A percentile compares a stretch with the other conserved stretches of the same genome.
These are phyloP conservation scores for Euglossa dilemma DNA, from an alignment of 1,140 invertebrate species.

Conservation along the genomic window DNA sequence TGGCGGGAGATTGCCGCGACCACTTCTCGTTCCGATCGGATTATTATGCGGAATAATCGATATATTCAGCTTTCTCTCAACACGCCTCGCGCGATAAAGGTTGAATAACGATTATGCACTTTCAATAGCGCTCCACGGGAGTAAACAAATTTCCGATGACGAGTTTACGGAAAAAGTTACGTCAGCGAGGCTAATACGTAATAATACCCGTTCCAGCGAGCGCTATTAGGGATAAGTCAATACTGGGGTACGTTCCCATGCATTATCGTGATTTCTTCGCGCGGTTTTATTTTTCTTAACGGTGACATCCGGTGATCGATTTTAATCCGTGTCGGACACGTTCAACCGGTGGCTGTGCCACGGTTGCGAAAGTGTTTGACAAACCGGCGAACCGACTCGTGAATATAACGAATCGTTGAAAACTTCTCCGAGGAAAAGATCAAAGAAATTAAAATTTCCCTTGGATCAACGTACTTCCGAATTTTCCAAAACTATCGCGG, in stretches of 20 bases:
- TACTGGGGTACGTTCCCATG: background rate
- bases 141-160: background rate
- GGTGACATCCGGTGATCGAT: background rate
- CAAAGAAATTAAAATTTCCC: too few species aligned
- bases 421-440: too few species aligned
- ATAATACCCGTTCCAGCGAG: background rate
- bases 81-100: background rate
- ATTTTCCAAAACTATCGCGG: too few species aligned
- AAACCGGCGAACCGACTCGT: too few species aligned
- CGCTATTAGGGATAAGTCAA: too few species aligned
- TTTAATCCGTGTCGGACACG: background rate
- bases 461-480: too few species aligned
- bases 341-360: constrained; percentile 2
- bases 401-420: too few species aligned
- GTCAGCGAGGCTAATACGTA: constrained; percentile 14
- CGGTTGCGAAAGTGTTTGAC: background rate
- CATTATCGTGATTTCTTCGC: background rate
- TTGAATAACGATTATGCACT: background rate
- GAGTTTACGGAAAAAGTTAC: constrained; percentile 11
- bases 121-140: background rate
- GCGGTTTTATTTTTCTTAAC: background rate
- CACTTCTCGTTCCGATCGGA: background rate
- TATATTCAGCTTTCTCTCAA: background rate
- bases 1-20: too few species aligned
- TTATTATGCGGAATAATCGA: background rate